Evolutionary conservation across 2,797 vertebrate genomes (phyloP).

Genomic region (Anolis apletophallus): DNA sequence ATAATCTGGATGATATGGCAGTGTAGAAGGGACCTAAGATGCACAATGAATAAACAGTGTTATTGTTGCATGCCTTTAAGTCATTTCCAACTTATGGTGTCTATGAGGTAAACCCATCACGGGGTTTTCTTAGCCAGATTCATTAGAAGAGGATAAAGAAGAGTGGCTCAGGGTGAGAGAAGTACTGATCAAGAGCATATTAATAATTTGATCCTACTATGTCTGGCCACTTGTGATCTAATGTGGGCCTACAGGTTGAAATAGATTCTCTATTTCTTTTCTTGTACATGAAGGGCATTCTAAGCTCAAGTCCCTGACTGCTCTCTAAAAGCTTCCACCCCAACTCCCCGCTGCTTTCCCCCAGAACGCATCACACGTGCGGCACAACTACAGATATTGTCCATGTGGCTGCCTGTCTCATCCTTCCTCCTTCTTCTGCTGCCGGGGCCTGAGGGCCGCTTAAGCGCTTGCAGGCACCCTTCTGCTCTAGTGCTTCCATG

Average conservation of each 20-base stretch:
- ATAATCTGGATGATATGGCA: too few species aligned
- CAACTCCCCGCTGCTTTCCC: background rate
- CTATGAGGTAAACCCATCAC: too few species aligned
- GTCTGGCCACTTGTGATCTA: background rate
- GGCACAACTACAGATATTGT: background rate
- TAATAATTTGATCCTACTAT: background rate
- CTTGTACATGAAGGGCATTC: background rate
- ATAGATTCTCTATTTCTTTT: background rate
- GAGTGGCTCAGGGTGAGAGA: too few species aligned
- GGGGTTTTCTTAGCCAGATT: too few species aligned
- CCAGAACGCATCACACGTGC: background rate
- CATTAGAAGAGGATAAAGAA: too few species aligned
- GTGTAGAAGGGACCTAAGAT: too few species aligned
- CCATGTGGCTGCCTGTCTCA: background rate
- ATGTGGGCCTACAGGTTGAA: background rate
- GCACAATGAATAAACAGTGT: too few species aligned
- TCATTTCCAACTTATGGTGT: too few species aligned
- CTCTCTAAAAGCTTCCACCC: background rate
- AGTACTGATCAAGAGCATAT: too few species aligned
- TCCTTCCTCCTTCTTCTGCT: background rate
- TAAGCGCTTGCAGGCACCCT: slow-evolving; percentile 11
- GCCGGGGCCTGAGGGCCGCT: background rate
- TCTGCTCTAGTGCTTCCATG: background rate
- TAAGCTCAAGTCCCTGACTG: background rate
- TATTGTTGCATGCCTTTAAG: too few species aligned